phyloP scores from a whole-genome alignment of 2,888 invertebrate species.

The Cistogaster globosa region DNA sequence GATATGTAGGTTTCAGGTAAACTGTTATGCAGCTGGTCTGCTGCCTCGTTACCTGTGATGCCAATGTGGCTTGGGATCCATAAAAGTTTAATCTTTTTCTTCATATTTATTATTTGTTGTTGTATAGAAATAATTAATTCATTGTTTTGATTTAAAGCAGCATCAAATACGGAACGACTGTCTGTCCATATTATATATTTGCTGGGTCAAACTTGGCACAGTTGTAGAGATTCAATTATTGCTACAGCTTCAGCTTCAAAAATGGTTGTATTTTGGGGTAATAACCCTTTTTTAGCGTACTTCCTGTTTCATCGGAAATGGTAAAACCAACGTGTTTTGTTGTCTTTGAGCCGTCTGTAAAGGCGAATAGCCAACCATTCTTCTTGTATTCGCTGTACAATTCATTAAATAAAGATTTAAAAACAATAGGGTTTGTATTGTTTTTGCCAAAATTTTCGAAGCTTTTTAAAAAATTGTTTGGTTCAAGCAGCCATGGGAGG shows the following conservation, averaged over 20 bases:
- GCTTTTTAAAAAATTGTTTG: too few relatives aligned
- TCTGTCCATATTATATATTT: neutral
- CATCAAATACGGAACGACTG: constrained; percentile 1
- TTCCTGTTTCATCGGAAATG: too few relatives aligned
- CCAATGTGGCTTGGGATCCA: neutral
- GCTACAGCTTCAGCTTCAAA: neutral
- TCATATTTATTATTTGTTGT: neutral
- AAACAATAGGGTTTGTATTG: too few relatives aligned
- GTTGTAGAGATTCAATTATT: neutral
- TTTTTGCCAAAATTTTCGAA: too few relatives aligned
- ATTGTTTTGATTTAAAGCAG: constrained; percentile 1
- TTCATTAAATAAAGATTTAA: too few relatives aligned
- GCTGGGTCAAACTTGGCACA: neutral
- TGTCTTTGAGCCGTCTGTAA: too few relatives aligned
- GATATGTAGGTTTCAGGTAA: too few relatives aligned
- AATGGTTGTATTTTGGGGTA: neutral
- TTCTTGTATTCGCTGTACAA: too few relatives aligned
- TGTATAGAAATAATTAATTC: constrained; percentile 1
- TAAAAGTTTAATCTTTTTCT: neutral
- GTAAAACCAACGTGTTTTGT: too few relatives aligned
- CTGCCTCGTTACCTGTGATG: too few relatives aligned
- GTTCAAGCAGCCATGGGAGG: too few relatives aligned
- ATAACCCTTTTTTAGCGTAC: neutral
- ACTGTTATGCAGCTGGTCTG: neutral
- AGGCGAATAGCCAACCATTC: too few relatives aligned